phyloP scores from a whole-genome alignment of 2,113 vertebrate species.

The Sminthopsis crassicaudata region DNA sequence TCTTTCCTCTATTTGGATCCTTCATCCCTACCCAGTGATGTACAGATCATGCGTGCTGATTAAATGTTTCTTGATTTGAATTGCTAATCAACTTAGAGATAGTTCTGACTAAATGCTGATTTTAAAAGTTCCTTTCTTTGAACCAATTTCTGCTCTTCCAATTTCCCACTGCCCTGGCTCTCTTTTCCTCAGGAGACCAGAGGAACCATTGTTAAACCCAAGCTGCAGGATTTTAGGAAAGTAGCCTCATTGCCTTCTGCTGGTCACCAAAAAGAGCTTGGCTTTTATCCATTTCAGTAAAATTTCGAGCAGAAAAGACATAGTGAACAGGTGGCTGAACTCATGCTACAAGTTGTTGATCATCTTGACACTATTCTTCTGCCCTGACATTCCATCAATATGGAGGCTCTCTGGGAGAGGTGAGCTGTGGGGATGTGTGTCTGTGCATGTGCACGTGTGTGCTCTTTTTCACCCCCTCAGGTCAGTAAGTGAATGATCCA shows the following conservation, averaged over 20 bases:
- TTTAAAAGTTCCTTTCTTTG: not conserved
- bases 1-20: not conserved
- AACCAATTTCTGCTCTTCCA: constrained; percentile 44
- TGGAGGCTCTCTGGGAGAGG: not conserved
- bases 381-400: not conserved
- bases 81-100: not conserved
- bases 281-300: constrained; percentile 66
- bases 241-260: constrained; percentile 25
- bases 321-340: constrained; percentile 64
- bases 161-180: constrained; percentile 28
- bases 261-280: constrained; percentile 70
- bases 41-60: not conserved
- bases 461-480: not conserved
- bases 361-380: not conserved
- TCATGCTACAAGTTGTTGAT: constrained; percentile 36
- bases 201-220: constrained; percentile 66
- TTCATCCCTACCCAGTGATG: not conserved
- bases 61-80: not conserved
- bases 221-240: constrained; percentile 56
- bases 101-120: not conserved
- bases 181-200: constrained; percentile 51
- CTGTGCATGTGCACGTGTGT: too few species aligned
- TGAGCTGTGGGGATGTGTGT: too few species aligned
- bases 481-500: not conserved
- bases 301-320: constrained; percentile 64